These are phyloP conservation scores for Strix uralensis DNA, from an alignment of 2,113 vertebrate genomes.

Conservation along the genomic window DNA sequence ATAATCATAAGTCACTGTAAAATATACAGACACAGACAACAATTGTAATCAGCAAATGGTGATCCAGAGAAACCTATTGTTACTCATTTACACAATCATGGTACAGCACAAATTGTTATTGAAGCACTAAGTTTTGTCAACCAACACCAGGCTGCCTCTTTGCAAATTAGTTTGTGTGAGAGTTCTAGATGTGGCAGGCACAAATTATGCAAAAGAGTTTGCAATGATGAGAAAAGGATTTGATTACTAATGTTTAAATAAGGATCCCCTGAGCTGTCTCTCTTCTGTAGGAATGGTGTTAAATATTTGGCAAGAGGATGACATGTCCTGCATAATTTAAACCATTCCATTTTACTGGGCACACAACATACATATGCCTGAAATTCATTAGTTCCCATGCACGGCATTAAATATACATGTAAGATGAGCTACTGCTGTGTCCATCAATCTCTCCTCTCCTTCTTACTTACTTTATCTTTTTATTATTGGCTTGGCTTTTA, in stretches of 20 bases:
- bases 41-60: not conserved
- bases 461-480: not conserved
- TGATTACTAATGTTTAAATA: conserved; percentile 49
- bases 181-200: not conserved
- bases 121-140: not conserved
- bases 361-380: not conserved
- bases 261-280: conserved; percentile 18
- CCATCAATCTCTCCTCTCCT: not conserved
- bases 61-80: not conserved
- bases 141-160: fast-evolving
- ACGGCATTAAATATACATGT: conserved; percentile 38
- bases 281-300: not conserved
- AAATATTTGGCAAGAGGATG: conserved; percentile 44
- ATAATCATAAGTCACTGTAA: not conserved
- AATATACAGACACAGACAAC: not conserved
- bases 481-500: not conserved
- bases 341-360: not conserved
- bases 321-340: conserved; percentile 48
- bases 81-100: not conserved
- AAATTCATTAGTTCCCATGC: conserved; percentile 6
- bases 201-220: conserved; percentile 24
- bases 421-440: not conserved
- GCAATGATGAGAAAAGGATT: conserved; percentile 7
- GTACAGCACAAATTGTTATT: not conserved
- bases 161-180: not conserved